Conservation (phyloP, 2,113 vertebrate species). For the Falcunculus frontatus region DNA sequence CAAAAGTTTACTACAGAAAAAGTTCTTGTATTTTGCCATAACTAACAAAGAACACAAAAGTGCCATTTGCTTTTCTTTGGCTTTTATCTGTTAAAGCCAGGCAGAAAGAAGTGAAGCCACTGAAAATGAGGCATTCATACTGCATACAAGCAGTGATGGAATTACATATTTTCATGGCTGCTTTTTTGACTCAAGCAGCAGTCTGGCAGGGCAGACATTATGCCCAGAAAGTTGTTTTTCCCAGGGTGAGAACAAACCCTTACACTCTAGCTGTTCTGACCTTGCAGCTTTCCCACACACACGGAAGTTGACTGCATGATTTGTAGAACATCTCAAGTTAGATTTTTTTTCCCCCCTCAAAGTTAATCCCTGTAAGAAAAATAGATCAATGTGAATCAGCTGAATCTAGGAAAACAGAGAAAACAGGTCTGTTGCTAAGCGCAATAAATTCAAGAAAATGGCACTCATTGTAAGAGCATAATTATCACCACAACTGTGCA, state of each 20-base stretch:
- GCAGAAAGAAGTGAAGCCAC: background rate
- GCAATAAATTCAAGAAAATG: background rate
- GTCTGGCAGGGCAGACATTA: background rate
- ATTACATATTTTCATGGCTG: background rate
- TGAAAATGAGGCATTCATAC: background rate
- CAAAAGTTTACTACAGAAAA: background rate
- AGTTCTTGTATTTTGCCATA: background rate
- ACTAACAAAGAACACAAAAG: background rate
- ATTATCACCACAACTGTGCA: background rate
- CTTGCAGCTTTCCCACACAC: background rate
- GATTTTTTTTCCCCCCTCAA: background rate
- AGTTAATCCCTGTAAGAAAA: slow-evolving; percentile 2
- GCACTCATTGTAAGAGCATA: background rate
- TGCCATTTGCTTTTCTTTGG: background rate
- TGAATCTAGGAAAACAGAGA: background rate
- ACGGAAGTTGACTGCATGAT: background rate
- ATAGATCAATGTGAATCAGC: background rate
- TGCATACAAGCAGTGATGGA: background rate
- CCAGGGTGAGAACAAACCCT: slow-evolving; percentile 3
- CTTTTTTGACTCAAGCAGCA: background rate
- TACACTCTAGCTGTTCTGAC: background rate
- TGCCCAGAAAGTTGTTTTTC: slow-evolving; percentile 18
- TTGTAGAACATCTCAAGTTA: background rate
- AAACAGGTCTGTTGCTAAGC: background rate
- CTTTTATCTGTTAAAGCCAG: background rate